These are phyloP conservation scores for Triplophysa siluroides DNA, from an alignment of 2,113 vertebrate genomes.

Conservation along the genomic window DNA sequence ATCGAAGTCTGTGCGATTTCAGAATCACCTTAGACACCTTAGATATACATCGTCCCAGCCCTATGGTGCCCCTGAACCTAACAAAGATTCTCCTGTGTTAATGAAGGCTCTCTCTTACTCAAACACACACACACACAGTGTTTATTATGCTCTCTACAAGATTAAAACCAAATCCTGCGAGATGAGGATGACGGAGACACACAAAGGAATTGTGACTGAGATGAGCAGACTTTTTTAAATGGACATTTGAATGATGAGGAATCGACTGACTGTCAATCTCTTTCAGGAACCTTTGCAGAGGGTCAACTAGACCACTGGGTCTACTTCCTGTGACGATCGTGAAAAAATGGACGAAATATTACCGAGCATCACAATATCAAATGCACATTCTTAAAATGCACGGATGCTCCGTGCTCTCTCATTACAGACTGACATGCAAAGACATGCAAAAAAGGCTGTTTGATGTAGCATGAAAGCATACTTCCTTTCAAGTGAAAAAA, in stretches of 20 bases:
- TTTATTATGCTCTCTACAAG: slow-evolving; percentile 28
- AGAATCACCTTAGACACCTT: too few relatives aligned
- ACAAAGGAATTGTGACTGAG: slow-evolving; percentile 10
- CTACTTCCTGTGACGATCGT: background rate
- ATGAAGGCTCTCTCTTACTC: slow-evolving; percentile 1
- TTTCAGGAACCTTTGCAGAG: background rate
- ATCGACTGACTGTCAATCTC: slow-evolving; percentile 15
- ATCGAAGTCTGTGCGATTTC: too few relatives aligned
- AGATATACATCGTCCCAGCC: too few relatives aligned
- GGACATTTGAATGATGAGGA: slow-evolving; percentile 31
- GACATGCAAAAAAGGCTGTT: too few relatives aligned
- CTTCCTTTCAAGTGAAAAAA: too few relatives aligned
- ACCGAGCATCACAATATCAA: too few relatives aligned
- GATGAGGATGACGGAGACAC: slow-evolving; percentile 6
- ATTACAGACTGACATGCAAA: too few relatives aligned
- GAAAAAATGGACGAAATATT: too few relatives aligned
- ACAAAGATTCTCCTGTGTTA: background rate
- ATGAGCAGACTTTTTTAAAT: slow-evolving; percentile 20
- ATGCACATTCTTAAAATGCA: too few relatives aligned
- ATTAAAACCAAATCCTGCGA: slow-evolving; percentile 43
- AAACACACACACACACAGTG: slow-evolving; percentile 12
- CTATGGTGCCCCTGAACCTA: too few relatives aligned
- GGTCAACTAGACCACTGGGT: background rate
- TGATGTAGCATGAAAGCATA: too few relatives aligned
- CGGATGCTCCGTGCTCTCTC: too few relatives aligned